These are phyloP conservation scores for Eupsilia transversa DNA, from an alignment of 2,888 invertebrate species.

Conservation along the genomic window DNA sequence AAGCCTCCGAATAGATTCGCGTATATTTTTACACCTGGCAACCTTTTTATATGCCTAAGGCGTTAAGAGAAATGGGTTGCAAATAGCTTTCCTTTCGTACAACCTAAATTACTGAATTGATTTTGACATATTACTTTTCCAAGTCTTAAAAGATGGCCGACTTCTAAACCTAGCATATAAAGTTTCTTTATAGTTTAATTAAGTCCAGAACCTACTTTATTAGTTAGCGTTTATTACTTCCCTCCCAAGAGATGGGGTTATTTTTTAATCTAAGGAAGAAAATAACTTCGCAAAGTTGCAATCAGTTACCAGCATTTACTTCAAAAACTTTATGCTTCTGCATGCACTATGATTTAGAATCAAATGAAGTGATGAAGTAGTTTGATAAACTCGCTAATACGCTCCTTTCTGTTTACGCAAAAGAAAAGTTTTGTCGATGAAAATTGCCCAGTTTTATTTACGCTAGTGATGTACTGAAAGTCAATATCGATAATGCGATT, in stretches of 20 bases:
- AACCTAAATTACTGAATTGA: conserved; percentile 9
- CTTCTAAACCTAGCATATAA: neutral
- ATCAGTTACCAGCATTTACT: conserved; percentile 5
- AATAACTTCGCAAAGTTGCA: conserved; percentile 18
- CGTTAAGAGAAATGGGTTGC: conserved; percentile 35
- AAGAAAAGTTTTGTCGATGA: conserved; percentile 13
- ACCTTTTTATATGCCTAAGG: conserved; percentile 42
- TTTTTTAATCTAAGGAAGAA: conserved; percentile 41
- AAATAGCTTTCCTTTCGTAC: conserved; percentile 20
- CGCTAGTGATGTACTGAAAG: conserved; percentile 49
- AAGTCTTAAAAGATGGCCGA: neutral
- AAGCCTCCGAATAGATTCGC: conserved; percentile 40
- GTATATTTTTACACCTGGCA: conserved; percentile 58
- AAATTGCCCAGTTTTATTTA: conserved; percentile 35
- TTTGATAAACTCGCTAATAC: neutral
- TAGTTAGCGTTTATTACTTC: conserved; percentile 4
- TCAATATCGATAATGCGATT: conserved; percentile 64
- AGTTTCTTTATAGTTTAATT: neutral
- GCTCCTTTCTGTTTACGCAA: neutral
- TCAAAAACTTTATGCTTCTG: neutral
- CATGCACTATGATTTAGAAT: neutral
- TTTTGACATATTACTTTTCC: conserved; percentile 16
- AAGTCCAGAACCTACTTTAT: neutral
- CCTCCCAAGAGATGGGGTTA: conserved; percentile 21
- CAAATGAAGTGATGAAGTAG: neutral